phyloP scores from a whole-genome alignment of 2,113 vertebrate genomes.

The Girardinichthys multiradiatus region DNA sequence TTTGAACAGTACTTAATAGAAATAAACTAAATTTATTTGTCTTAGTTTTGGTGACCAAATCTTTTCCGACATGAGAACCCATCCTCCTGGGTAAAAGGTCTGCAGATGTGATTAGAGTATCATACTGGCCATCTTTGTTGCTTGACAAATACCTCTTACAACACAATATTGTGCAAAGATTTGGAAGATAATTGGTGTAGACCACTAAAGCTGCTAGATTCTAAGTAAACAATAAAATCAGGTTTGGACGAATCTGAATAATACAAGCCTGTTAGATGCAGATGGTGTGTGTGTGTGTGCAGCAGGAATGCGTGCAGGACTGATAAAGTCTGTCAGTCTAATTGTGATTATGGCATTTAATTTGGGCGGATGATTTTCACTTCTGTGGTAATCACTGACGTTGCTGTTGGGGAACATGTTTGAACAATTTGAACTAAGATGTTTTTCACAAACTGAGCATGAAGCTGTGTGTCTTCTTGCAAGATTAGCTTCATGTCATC shows the following conservation, averaged over 20 bases:
- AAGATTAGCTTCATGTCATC: slow-evolving; percentile 44
- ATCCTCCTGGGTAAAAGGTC: no score
- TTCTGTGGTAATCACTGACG: slow-evolving; percentile 27
- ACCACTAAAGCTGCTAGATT: slow-evolving; percentile 4
- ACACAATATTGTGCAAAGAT: background rate
- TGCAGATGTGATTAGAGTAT: no score
- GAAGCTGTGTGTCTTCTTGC: slow-evolving; percentile 29
- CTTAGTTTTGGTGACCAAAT: no score
- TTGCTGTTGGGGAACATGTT: slow-evolving; percentile 14
- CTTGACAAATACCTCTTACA: background rate
- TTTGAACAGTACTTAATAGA: no score
- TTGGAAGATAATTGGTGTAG: slow-evolving; percentile 3
- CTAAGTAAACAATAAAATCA: slow-evolving; percentile 3
- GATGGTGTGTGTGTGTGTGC: slow-evolving; percentile 20
- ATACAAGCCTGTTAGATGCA: slow-evolving; percentile 13
- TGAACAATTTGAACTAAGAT: slow-evolving; percentile 1
- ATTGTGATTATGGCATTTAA: slow-evolving; percentile 56
- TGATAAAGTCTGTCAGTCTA: slow-evolving; percentile 31
- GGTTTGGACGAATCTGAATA: background rate
- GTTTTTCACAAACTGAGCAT: slow-evolving; percentile 15
- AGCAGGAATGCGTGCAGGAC: background rate
- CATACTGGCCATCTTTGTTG: no score
- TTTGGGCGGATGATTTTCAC: slow-evolving; percentile 40
- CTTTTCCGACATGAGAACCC: no score
- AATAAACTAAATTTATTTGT: no score